phyloP scores from a whole-genome alignment of 1,140 invertebrate species.

The Temnothorax longispinosus region DNA sequence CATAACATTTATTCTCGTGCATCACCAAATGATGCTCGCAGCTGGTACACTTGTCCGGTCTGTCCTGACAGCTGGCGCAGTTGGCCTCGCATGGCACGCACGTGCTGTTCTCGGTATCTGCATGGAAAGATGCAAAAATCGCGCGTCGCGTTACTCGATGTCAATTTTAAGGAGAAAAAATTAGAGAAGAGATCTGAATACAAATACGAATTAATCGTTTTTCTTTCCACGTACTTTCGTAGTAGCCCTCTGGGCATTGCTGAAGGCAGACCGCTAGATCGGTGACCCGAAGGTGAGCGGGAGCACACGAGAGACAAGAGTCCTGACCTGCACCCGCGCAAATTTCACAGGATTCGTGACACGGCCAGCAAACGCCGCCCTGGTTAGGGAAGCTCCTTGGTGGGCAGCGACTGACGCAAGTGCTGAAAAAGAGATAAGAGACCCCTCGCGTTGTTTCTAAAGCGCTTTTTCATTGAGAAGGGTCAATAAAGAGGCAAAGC shows the following conservation, averaged over 20 bases:
- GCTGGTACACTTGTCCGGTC: constrained; percentile 92
- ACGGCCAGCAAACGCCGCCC: constrained; percentile 92
- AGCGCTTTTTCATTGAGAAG: constrained; percentile 14
- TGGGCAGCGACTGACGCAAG: constrained; percentile 92
- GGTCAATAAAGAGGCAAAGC: neutral
- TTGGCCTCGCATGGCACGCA: constrained; percentile 93
- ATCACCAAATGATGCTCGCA: constrained; percentile 94
- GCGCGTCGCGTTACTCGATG: neutral
- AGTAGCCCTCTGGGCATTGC: constrained; percentile 94
- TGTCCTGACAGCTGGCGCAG: constrained; percentile 92
- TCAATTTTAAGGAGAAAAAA: neutral
- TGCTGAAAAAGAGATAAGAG: constrained; percentile 84
- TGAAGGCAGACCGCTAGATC: constrained; percentile 93
- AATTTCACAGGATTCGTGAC: constrained; percentile 94
- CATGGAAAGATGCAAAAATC: neutral
- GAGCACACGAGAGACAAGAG: constrained; percentile 92
- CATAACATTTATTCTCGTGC: constrained; percentile 92
- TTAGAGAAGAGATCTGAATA: neutral
- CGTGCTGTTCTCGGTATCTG: constrained; percentile 90
- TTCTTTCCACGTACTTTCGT: constrained; percentile 88
- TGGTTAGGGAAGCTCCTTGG: constrained; percentile 92
- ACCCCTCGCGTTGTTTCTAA: constrained; percentile 31
- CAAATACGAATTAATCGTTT: neutral
- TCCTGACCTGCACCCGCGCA: constrained; percentile 94
- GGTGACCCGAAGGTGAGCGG: constrained; percentile 91